Evolutionary conservation across 2,888 invertebrate species (phyloP).

Genomic region (Theretra japonica): DNA sequence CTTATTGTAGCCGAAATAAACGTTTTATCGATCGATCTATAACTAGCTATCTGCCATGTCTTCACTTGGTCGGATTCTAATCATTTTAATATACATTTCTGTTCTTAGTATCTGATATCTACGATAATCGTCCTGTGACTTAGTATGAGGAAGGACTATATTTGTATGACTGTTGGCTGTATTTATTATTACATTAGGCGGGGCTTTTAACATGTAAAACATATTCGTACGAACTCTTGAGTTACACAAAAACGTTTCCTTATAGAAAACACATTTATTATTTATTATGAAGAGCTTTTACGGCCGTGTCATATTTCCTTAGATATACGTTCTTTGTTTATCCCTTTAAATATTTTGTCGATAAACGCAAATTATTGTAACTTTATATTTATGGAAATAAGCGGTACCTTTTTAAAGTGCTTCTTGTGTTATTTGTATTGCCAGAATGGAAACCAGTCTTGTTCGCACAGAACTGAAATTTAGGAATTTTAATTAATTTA

Average conservation of each 20-base stretch:
- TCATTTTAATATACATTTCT: too few relatives aligned
- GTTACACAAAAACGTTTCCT: constrained; percentile 5
- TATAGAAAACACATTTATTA: constrained; percentile 1
- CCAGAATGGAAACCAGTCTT: background rate
- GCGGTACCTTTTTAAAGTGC: too few relatives aligned
- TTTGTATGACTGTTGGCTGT: background rate
- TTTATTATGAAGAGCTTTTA: constrained; percentile 16
- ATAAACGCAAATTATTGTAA: background rate
- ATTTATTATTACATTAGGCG: background rate
- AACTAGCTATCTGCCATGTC: too few relatives aligned
- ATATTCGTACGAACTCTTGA: background rate
- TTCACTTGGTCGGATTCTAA: too few relatives aligned
- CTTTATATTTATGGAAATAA: background rate
- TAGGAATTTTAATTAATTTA: too few relatives aligned
- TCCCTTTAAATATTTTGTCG: background rate
- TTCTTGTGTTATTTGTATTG: background rate
- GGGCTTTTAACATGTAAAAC: constrained; percentile 2
- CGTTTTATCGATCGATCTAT: too few relatives aligned
- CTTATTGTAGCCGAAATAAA: too few relatives aligned
- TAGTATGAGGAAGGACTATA: background rate
- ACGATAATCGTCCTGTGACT: background rate
- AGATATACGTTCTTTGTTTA: background rate
- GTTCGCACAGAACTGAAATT: too few relatives aligned
- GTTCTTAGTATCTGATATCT: background rate
- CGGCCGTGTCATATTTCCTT: constrained; percentile 2